Evolutionary conservation across 2,113 vertebrate species (phyloP).

Genomic region (Corydoras maculifer): DNA sequence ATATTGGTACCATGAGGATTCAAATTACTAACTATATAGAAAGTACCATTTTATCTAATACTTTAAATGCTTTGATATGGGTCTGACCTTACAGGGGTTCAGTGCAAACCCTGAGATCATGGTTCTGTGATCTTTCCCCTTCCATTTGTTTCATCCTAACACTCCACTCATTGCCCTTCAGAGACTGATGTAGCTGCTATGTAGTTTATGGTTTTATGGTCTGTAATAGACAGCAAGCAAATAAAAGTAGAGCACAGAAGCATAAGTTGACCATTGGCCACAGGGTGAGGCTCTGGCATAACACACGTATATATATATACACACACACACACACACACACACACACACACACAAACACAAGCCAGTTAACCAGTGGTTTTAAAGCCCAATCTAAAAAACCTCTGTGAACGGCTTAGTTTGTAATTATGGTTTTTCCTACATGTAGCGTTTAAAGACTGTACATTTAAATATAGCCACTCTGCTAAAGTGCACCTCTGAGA

Average conservation of each 20-base stretch:
- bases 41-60: no score
- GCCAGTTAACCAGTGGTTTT: conserved; percentile 13
- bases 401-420: conserved; percentile 14
- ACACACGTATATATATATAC: no score
- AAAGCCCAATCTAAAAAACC: conserved; percentile 32
- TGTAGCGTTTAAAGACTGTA: conserved; percentile 16
- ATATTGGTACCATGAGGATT: no score
- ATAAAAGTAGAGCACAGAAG: conserved; percentile 2
- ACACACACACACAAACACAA: conserved; percentile 5
- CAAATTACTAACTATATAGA: no score
- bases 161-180: background rate
- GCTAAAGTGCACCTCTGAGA: conserved; percentile 5
- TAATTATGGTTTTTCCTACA: conserved; percentile 21
- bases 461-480: conserved; percentile 32
- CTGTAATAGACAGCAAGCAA: conserved; percentile 5
- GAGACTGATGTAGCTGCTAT: background rate
- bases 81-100: no score
- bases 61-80: no score
- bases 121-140: background rate
- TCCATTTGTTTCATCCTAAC: background rate
- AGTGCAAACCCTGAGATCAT: no score
- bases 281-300: conserved; percentile 1
- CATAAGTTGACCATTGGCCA: conserved; percentile 7
- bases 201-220: background rate
- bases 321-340: background rate